Evolutionary conservation across 1,140 invertebrate genomes (phyloP).

Genomic region (Heliconius himera): DNA sequence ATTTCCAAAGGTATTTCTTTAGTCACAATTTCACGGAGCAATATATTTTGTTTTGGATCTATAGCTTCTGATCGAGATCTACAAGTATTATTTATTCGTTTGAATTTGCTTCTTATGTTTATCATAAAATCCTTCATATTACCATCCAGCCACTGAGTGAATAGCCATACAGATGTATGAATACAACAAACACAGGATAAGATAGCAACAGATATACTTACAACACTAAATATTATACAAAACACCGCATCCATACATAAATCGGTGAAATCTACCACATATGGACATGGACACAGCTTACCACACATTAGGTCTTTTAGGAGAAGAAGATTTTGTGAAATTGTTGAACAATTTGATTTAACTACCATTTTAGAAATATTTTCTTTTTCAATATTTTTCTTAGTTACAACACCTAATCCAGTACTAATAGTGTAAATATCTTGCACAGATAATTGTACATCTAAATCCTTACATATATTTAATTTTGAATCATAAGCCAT

Average conservation of each 20-base stretch:
- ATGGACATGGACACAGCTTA: conserved; percentile 49
- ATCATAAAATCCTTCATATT: conserved; percentile 29
- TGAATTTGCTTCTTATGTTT: conserved; percentile 30
- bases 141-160: conserved; percentile 42
- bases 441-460: conserved; percentile 50
- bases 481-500: conserved; percentile 42
- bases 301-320: conserved; percentile 62
- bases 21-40: conserved; percentile 60
- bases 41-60: neutral
- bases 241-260: conserved; percentile 50
- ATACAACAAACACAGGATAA: conserved; percentile 52
- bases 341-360: conserved; percentile 62
- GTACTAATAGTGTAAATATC: conserved; percentile 63
- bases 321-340: conserved; percentile 66
- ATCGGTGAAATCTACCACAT: conserved; percentile 44
- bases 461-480: conserved; percentile 65
- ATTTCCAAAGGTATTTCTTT: conserved; percentile 64
- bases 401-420: conserved; percentile 51
- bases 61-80: neutral
- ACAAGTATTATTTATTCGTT: conserved; percentile 18
- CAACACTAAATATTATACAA: conserved; percentile 50
- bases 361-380: conserved; percentile 45
- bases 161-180: conserved; percentile 43
- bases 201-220: conserved; percentile 45
- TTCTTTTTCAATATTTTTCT: conserved; percentile 23